Percentiles rank a stretch among this genome's conserved stretches.
Conservation (phyloP, 1,140 invertebrate genomes). For the Pseudomyrmex concolor region DNA sequence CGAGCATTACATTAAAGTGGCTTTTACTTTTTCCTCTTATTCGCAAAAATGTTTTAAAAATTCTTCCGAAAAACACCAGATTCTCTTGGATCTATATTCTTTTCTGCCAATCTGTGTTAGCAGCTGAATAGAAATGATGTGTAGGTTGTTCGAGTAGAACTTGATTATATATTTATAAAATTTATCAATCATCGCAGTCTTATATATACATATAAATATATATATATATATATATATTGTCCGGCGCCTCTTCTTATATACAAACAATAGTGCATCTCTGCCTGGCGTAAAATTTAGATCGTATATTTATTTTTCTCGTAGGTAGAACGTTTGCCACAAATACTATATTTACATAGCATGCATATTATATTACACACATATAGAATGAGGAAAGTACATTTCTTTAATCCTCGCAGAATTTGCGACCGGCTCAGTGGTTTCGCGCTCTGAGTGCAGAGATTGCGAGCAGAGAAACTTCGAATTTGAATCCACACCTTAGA, state of each 20-base stretch:
- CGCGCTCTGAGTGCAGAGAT: no score
- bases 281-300: conserved; percentile 75
- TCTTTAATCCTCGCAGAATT: conserved; percentile 9
- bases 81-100: conserved; percentile 77
- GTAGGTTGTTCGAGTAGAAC: conserved; percentile 81
- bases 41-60: conserved; percentile 10
- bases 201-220: neutral
- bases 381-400: conserved; percentile 52
- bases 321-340: conserved; percentile 70
- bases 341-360: conserved; percentile 33
- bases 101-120: conserved; percentile 83
- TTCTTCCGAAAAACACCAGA: conserved; percentile 72
- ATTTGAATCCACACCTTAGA: no score
- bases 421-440: neutral
- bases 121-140: conserved; percentile 78
- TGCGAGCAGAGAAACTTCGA: no score
- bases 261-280: conserved; percentile 81
- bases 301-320: conserved; percentile 70
- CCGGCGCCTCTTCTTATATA: conserved; percentile 67
- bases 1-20: no score
- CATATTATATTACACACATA: neutral
- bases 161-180: conserved; percentile 76
- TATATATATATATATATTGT: conserved; percentile 21
- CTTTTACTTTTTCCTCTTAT: neutral
- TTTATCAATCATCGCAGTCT: conserved; percentile 68